Evolutionary conservation across 1,140 invertebrate species (phyloP).

Genomic region (Chymomyza costata): DNA sequence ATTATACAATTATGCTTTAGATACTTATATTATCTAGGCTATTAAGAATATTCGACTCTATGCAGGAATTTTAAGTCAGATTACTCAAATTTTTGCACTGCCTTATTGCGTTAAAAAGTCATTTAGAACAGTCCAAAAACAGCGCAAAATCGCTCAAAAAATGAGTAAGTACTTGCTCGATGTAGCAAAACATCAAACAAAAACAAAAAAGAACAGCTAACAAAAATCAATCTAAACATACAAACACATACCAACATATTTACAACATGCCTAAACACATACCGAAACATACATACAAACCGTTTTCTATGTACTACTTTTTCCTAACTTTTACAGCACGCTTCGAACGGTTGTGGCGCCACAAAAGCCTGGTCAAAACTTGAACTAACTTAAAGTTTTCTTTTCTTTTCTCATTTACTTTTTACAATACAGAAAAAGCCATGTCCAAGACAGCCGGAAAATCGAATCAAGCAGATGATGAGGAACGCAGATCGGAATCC

Average conservation of each 20-base stretch:
- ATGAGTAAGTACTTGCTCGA: conserved; percentile 62
- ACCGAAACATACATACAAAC: conserved; percentile 33
- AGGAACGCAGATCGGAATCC: conserved; percentile 78
- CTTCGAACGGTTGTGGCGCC: conserved; percentile 54
- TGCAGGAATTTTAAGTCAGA: no score
- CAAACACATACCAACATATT: not conserved
- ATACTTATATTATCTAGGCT: no score
- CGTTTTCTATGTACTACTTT: conserved; percentile 44
- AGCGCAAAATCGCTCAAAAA: conserved; percentile 38
- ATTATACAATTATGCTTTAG: no score
- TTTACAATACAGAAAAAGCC: conserved; percentile 81
- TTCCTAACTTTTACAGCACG: conserved; percentile 66
- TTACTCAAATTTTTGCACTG: conserved; percentile 56
- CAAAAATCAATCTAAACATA: conserved; percentile 13
- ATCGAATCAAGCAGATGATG: conserved; percentile 76
- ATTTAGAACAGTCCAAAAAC: conserved; percentile 37
- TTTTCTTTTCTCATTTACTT: conserved; percentile 36
- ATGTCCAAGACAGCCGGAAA: conserved; percentile 77
- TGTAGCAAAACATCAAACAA: conserved; percentile 20
- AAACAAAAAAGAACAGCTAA: conserved; percentile 14
- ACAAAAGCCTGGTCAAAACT: conserved; percentile 17
- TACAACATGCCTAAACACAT: no score
- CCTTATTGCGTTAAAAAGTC: conserved; percentile 40
- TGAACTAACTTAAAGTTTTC: conserved; percentile 27
- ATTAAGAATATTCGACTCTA: no score